phyloP scores from a whole-genome alignment of 2,888 invertebrate species.

The Protonemura montana region DNA sequence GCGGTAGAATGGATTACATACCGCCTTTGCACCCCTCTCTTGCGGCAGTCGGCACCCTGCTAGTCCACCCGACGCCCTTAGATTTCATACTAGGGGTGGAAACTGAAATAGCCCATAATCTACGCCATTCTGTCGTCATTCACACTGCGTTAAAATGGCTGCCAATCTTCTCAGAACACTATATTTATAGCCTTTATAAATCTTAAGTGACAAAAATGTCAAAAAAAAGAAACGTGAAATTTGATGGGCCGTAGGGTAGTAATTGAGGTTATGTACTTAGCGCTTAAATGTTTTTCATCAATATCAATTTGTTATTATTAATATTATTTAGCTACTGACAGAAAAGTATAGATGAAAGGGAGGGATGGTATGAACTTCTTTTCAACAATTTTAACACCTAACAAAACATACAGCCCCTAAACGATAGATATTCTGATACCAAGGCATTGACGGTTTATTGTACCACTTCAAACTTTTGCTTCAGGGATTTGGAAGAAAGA shows the following conservation, averaged over 20 bases:
- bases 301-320: conserved; percentile 21
- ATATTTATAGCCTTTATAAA: conserved; percentile 29
- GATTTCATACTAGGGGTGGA: background rate
- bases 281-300: conserved; percentile 8
- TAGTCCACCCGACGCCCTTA: background rate
- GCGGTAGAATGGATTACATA: too few species aligned
- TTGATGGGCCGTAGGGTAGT: conserved; percentile 15
- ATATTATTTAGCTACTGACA: background rate
- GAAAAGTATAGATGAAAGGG: background rate
- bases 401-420: conserved; percentile 2
- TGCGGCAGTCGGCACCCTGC: background rate
- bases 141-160: conserved; percentile 30
- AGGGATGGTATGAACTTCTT: background rate
- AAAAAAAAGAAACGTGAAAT: background rate
- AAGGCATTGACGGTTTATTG: background rate
- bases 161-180: conserved; percentile 26
- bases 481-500: background rate
- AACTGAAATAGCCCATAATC: conserved; percentile 30
- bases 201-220: background rate
- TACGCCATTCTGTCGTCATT: conserved; percentile 7
- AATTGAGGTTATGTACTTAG: conserved; percentile 4
- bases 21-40: background rate
- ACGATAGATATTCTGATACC: background rate
- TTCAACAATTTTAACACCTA: conserved; percentile 18
- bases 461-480: background rate